phyloP scores from a whole-genome alignment of 2,888 invertebrate species.

The Zygothrica quintamaculata region DNA sequence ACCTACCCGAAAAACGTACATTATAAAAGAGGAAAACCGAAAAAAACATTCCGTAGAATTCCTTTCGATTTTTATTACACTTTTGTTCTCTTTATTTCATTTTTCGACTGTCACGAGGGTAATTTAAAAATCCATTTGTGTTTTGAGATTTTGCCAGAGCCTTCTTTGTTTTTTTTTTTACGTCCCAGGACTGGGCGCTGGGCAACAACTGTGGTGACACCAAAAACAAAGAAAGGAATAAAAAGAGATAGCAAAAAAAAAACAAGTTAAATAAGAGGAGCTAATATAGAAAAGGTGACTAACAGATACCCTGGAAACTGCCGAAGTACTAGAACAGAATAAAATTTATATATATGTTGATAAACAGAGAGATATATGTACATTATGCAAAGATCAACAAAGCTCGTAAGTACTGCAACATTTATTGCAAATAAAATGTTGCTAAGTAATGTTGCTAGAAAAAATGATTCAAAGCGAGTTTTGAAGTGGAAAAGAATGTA shows the following conservation, averaged over 20 bases:
- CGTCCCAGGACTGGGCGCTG: conserved; percentile 46
- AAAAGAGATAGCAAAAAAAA: conserved; percentile 15
- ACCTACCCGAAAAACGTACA: conserved; percentile 7
- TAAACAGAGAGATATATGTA: too few species aligned
- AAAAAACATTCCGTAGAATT: not conserved
- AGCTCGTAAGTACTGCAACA: too few species aligned
- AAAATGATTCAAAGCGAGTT: too few species aligned
- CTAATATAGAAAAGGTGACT: not conserved
- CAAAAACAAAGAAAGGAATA: conserved; percentile 32
- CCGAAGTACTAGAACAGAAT: too few species aligned
- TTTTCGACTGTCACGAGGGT: conserved; percentile 64
- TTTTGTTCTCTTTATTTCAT: conserved; percentile 1
- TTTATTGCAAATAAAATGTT: too few species aligned
- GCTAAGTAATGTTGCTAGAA: too few species aligned
- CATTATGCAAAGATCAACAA: too few species aligned
- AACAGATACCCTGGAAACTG: too few species aligned
- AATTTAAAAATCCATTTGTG: conserved; percentile 80
- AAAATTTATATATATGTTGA: too few species aligned
- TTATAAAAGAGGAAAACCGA: not conserved
- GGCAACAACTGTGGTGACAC: conserved; percentile 71
- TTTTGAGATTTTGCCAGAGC: conserved; percentile 72
- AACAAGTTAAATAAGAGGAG: not conserved
- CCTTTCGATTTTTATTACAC: conserved; percentile 20
- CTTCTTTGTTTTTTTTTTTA: too few species aligned
- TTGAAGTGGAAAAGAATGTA: too few species aligned